Percentiles rank a stretch among this genome's conserved stretches.
These are phyloP conservation scores for Tridacna crocea DNA, from an alignment of 2,888 invertebrate species.

Conservation along the genomic window DNA sequence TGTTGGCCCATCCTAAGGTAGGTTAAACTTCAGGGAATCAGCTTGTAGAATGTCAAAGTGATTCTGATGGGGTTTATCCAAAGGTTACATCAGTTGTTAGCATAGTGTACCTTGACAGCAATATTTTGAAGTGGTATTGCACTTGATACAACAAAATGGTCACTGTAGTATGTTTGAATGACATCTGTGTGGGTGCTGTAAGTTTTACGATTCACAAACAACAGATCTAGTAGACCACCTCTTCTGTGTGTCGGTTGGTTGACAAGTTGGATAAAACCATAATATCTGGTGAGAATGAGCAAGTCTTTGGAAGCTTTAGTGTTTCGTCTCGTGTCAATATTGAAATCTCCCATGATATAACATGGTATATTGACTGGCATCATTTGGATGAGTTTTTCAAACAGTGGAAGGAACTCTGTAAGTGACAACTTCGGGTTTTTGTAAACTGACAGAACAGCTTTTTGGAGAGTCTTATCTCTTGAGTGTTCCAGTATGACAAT, in stretches of 20 bases:
- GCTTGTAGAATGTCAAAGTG: neutral
- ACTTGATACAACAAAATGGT: slow-evolving; percentile 36
- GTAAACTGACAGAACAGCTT: slow-evolving; percentile 32
- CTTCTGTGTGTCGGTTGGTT: slow-evolving; percentile 2
- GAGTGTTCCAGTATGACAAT: slow-evolving; percentile 12
- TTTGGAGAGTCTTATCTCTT: neutral
- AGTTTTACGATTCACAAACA: slow-evolving; percentile 25
- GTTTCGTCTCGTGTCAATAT: slow-evolving; percentile 1
- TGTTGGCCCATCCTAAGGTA: too few relatives aligned
- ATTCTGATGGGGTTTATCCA: neutral
- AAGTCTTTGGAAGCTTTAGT: neutral
- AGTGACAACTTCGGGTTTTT: slow-evolving; percentile 28
- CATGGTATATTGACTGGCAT: slow-evolving; percentile 20
- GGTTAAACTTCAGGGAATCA: neutral
- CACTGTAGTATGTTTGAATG: slow-evolving; percentile 47
- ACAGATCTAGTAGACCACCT: slow-evolving; percentile 40
- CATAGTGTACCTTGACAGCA: neutral
- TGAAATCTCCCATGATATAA: slow-evolving; percentile 41
- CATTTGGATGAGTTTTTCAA: slow-evolving; percentile 34
- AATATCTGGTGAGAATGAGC: slow-evolving; percentile 13
- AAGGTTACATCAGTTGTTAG: neutral
- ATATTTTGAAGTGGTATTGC: slow-evolving; percentile 22
- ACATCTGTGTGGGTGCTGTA: slow-evolving; percentile 14
- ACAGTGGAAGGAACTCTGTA: slow-evolving; percentile 23
- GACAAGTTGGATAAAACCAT: neutral